Conservation (phyloP, 1,140 invertebrate species). For the Drosophila melanica region DNA sequence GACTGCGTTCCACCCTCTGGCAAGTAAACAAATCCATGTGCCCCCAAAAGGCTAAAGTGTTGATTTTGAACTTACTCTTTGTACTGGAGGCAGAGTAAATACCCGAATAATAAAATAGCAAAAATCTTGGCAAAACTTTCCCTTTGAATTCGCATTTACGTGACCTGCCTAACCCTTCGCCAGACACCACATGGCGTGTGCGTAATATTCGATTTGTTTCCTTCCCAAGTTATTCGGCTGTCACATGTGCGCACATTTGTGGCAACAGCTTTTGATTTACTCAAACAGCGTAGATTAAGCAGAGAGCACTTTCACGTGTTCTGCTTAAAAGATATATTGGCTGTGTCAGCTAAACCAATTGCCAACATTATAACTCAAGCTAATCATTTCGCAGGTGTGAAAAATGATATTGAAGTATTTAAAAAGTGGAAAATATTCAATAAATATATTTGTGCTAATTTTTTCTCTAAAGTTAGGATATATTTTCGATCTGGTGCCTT, state of each 20-base stretch:
- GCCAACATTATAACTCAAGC: conserved; percentile 3
- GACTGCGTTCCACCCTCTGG: conserved; percentile 32
- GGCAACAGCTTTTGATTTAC: conserved; percentile 18
- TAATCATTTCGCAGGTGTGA: background rate
- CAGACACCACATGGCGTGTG: conserved; percentile 47
- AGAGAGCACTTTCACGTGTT: background rate
- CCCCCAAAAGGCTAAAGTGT: conserved; percentile 49
- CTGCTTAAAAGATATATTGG: conserved; percentile 16
- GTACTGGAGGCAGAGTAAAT: conserved; percentile 28
- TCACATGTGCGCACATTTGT: conserved; percentile 52
- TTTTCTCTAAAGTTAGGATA: no score
- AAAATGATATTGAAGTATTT: no score
- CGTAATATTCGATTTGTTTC: conserved; percentile 60
- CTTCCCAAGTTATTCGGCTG: conserved; percentile 47
- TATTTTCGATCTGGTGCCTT: no score
- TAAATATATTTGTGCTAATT: no score
- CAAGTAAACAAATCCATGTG: conserved; percentile 33
- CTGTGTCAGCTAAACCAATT: conserved; percentile 2
- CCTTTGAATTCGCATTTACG: conserved; percentile 49
- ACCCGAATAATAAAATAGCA: conserved; percentile 32
- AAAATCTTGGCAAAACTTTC: conserved; percentile 30
- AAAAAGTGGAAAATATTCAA: background rate
- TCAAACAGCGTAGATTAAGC: conserved; percentile 1
- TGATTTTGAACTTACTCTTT: conserved; percentile 46
- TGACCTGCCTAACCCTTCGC: conserved; percentile 17